Conservation (phyloP, 1,140 invertebrate species). For the Drosophila funebris region DNA sequence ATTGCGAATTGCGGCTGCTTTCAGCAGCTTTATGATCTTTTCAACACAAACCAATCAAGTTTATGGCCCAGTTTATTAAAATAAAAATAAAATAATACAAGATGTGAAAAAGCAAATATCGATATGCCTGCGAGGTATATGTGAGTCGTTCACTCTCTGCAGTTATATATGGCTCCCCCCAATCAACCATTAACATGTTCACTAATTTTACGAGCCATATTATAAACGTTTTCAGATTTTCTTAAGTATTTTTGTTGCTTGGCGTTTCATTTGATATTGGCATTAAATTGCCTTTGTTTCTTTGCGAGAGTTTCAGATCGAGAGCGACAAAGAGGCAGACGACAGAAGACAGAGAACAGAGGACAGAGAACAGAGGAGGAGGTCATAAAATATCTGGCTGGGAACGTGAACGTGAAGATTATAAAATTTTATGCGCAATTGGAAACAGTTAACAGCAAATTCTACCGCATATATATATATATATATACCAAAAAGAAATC, state of each 20-base stretch:
- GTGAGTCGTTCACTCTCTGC: conserved; percentile 24
- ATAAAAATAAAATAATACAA: too few species aligned
- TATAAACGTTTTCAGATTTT: conserved; percentile 69
- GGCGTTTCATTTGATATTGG: conserved; percentile 34
- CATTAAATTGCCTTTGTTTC: conserved; percentile 57
- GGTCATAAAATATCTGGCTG: conserved; percentile 38
- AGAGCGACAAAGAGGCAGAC: too few species aligned
- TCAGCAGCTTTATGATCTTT: conserved; percentile 60
- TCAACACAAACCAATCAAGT: conserved; percentile 75
- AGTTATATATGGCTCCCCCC: conserved; percentile 61
- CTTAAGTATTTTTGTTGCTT: conserved; percentile 7
- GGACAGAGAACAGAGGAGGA: too few species aligned
- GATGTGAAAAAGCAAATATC: conserved; percentile 56
- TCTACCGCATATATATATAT: conserved; percentile 33
- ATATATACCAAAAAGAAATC: conserved; percentile 32
- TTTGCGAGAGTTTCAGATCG: conserved; percentile 1
- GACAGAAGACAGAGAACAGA: too few species aligned
- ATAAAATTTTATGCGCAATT: conserved; percentile 81
- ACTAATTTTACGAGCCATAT: conserved; percentile 74
- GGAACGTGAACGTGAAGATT: conserved; percentile 63
- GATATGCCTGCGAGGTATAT: conserved; percentile 25
- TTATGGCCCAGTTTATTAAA: conserved; percentile 51
- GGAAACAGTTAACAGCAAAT: conserved; percentile 79
- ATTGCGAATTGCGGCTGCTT: conserved; percentile 11
- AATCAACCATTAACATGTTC: conserved; percentile 82